Conservation (phyloP, 2,888 invertebrate genomes). For the Parnassius orleans region DNA sequence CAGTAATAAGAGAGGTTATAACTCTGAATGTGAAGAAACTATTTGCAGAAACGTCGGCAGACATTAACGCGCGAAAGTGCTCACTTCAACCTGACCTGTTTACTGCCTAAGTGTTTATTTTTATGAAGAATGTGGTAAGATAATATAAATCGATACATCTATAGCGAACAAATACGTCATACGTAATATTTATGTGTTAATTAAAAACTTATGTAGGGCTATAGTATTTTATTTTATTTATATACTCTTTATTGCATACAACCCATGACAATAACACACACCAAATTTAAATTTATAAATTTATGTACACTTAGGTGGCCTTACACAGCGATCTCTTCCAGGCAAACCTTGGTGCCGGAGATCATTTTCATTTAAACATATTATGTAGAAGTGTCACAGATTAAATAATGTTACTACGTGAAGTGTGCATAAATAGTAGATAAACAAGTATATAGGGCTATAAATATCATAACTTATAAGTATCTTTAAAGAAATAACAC, state of each 20-base stretch:
- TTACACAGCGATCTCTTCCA: too few species aligned
- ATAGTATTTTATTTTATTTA: too few species aligned
- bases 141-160: constrained; percentile 19
- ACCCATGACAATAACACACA: too few species aligned
- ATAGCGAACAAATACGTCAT: neutral
- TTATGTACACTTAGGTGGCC: too few species aligned
- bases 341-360: too few species aligned
- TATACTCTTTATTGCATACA: too few species aligned
- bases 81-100: constrained; percentile 41
- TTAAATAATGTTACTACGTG: too few species aligned
- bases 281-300: too few species aligned
- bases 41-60: constrained; percentile 40
- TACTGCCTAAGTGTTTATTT: constrained; percentile 29
- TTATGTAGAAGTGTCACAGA: too few species aligned
- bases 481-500: neutral
- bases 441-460: neutral
- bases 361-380: too few species aligned
- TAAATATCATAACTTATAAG: neutral
- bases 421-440: too few species aligned
- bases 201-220: neutral
- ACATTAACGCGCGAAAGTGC: constrained; percentile 36
- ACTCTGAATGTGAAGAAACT: constrained; percentile 26
- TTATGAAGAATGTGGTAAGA: constrained; percentile 17
- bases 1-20: constrained; percentile 25
- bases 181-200: constrained; percentile 3